A percentile compares a stretch with the other conserved stretches of the same genome.
Evolutionary conservation across 64 coral and sea anemone species (phyloP).

Genomic region (Cladopsammia gracilis): DNA sequence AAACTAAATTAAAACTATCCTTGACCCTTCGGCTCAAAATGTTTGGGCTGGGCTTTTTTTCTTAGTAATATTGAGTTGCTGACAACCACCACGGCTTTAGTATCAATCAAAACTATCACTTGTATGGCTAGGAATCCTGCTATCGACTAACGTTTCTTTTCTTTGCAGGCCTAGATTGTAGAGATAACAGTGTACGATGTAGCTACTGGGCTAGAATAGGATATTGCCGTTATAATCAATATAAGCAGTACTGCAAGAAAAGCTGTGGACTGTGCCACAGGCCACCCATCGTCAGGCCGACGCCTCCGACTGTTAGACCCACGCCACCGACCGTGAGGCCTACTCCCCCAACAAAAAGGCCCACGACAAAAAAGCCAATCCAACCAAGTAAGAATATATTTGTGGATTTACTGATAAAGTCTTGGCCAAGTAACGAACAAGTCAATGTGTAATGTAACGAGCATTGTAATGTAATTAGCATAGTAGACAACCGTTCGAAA

Average conservation of each 20-base stretch:
- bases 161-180: neutral
- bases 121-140: too few relatives aligned
- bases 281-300: constrained; percentile 31
- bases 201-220: neutral
- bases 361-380: neutral
- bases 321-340: constrained; percentile 8
- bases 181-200: neutral
- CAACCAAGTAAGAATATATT: neutral
- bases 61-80: too few relatives aligned
- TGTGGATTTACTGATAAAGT: too few relatives aligned
- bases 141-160: neutral
- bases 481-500: too few relatives aligned
- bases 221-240: neutral
- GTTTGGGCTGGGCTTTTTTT: too few relatives aligned
- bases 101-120: too few relatives aligned
- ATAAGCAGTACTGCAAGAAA: constrained; percentile 9
- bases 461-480: too few relatives aligned
- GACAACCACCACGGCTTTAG: too few relatives aligned
- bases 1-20: too few relatives aligned
- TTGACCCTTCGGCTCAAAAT: too few relatives aligned
- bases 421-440: too few relatives aligned
- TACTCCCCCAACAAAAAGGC: neutral
- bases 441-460: too few relatives aligned
- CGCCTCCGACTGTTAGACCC: constrained; percentile 25
- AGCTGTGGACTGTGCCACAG: constrained; percentile 51